phyloP scores from a whole-genome alignment of 2,797 vertebrate genomes.

The Gambelia wislizenii region DNA sequence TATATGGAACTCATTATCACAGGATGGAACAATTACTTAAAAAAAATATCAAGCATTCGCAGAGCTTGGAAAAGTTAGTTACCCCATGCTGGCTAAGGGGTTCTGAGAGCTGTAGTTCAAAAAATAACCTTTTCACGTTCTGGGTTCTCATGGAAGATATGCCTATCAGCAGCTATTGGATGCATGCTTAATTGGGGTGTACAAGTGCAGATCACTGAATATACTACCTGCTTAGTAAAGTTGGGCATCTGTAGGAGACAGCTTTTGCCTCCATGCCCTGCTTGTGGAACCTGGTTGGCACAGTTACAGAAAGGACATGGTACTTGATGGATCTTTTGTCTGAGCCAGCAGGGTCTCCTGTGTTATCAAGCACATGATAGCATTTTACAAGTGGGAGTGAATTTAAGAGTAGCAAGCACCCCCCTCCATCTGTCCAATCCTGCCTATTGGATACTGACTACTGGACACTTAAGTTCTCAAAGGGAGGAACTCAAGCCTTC shows the following conservation, averaged over 20 bases:
- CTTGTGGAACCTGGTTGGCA: background rate
- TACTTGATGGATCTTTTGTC: background rate
- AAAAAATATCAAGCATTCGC: background rate
- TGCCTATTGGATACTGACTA: background rate
- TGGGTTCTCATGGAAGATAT: background rate
- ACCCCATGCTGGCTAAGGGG: background rate
- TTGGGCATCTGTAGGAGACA: background rate
- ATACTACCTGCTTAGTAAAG: background rate
- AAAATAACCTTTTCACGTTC: background rate
- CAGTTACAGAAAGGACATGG: background rate
- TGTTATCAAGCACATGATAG: too few relatives aligned
- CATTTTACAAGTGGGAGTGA: too few relatives aligned
- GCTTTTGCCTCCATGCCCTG: background rate
- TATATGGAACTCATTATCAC: background rate
- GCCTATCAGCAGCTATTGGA: background rate
- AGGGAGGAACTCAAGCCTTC: background rate
- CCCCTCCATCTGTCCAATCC: too few relatives aligned
- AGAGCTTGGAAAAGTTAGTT: background rate
- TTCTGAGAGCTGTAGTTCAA: background rate
- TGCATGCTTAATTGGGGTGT: background rate
- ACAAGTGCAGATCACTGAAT: background rate
- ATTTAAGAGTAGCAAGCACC: too few relatives aligned
- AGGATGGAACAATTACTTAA: background rate
- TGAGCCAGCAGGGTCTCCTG: background rate
- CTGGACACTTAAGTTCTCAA: background rate